Evolutionary conservation across 2,797 vertebrate species (phyloP), one percentile per base, ranked within the genome.

Genomic region (Enteromius viviparus): DNA sequence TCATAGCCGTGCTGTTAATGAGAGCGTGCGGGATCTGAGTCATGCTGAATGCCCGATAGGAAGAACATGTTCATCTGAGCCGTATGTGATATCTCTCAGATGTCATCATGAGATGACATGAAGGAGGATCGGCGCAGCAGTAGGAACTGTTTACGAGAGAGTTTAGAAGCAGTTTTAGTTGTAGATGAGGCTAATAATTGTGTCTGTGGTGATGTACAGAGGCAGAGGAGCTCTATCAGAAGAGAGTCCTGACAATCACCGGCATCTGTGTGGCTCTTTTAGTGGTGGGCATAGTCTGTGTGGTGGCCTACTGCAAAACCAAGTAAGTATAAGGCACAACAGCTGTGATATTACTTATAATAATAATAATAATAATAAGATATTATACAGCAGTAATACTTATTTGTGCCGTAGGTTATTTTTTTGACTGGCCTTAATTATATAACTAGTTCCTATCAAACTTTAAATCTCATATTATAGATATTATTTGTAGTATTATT

Each of bases 221-320:
- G 94, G 97, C 97, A 0, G 98, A 99, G 91, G 98, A 99, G 92
- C 96, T 99, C 86, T 99, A 99, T 95, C 98, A 99, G 96, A 99
- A 98, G 94, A 96, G 97, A 93, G 98, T 99, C 91, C 94, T 99
- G 93, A 99, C 98, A 92, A 98, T 99, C 94, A 99, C 97, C 1
- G 97, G 97, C 91, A 99, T 99, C 93, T 99, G 98, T 85, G 97
- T 99, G 93, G 97, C 98, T 88, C 95, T 99, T 91, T 95, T 99
- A 85, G 96, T 99, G 82, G 97, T 99, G 92, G 98, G 98, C 94
- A 99, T 99, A 88, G 96, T 99, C 90, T 99, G 98, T 87, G 97
- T 99, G 90, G 98, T 99, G 85, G 98, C 98, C 92, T 99, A 99
- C 94, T 99, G 98, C 93, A 99, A 99, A 96, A 99, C 98, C 95